phyloP scores from a whole-genome alignment of 2,113 vertebrate species.

The cattle (Bos taurus) region ARS-UCD2.0 NC_037328.1:15372001-15372500 shows the following conservation, averaged over 20 bases:
- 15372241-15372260: conserved; percentile 56
- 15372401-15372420: background rate
- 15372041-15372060: background rate
- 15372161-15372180: conserved; percentile 45
- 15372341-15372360: conserved; percentile 67
- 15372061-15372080: background rate
- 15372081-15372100: background rate
- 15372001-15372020: background rate
- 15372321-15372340: conserved; percentile 55
- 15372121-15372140: conserved; percentile 40
- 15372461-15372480: background rate
- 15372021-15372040: background rate
- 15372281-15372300: conserved; percentile 43
- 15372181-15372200: conserved; percentile 41
- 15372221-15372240: conserved; percentile 48
- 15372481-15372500: background rate
- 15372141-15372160: conserved; percentile 32
- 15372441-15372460: background rate
- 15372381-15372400: conserved; percentile 59
- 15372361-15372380: conserved; percentile 63
- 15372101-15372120: background rate
- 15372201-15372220: conserved; percentile 63
- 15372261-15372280: conserved; percentile 54
- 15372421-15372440: background rate
- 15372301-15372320: conserved; percentile 62